These are phyloP conservation scores for Zoroaster sp. DNA, from an alignment of 53 echinoderm and acorn worm genomes.

Conservation along the genomic window DNA sequence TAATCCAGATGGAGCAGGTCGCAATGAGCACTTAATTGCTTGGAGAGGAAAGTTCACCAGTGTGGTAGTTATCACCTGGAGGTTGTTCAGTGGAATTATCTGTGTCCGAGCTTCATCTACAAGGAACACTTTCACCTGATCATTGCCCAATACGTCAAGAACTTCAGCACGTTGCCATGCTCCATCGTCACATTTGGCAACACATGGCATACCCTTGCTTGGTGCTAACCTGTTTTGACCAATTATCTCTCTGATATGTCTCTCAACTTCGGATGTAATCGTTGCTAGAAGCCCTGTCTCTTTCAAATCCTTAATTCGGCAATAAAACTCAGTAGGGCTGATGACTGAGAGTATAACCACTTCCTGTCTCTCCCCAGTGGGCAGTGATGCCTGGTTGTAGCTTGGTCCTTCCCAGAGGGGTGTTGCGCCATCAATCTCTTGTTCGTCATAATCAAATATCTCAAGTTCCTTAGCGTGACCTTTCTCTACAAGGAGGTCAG, in stretches of 20 bases:
- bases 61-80: slow-evolving; percentile 33
- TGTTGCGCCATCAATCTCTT: background rate
- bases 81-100: background rate
- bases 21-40: slow-evolving; percentile 40
- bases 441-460: background rate
- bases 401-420: slow-evolving; percentile 21
- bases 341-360: slow-evolving; percentile 35
- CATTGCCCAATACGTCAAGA: background rate
- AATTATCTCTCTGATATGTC: slow-evolving; percentile 1
- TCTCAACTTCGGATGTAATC: background rate
- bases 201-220: slow-evolving; percentile 37
- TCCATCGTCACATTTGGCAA: slow-evolving; percentile 44
- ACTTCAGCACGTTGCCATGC: slow-evolving; percentile 32
- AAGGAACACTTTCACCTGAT: slow-evolving; percentile 23
- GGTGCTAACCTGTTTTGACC: background rate
- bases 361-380: background rate
- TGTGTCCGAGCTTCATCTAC: slow-evolving; percentile 46
- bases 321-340: slow-evolving; percentile 34
- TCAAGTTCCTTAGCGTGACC: background rate
- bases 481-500: slow-evolving; percentile 21
- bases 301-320: background rate
- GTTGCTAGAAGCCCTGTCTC: background rate
- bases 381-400: background rate
- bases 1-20: background rate
- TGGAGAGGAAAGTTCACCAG: slow-evolving; percentile 20